Conservation (phyloP, 2,113 vertebrate species). For the Rhagologus leucostigma region DNA sequence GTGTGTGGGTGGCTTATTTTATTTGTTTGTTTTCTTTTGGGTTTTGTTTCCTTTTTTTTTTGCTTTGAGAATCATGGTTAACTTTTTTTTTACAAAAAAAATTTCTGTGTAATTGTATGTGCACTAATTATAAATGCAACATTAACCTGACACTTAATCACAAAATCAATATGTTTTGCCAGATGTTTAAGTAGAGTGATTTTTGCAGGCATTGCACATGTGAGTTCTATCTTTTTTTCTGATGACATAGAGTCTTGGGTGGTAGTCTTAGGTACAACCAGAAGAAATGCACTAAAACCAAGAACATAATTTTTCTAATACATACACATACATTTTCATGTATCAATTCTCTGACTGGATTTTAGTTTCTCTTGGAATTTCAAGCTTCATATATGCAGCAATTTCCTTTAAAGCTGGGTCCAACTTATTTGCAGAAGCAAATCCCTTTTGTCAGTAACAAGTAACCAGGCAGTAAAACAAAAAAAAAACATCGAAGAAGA, state of each 20-base stretch:
- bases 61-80: accelerated
- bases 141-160: background rate
- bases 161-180: background rate
- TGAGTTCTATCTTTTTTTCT: background rate
- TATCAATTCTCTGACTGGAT: background rate
- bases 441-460: background rate
- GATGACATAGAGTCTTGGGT: background rate
- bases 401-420: background rate
- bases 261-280: background rate
- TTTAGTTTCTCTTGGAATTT: background rate
- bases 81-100: background rate
- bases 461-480: background rate
- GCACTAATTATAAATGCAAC: background rate
- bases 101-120: background rate
- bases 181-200: background rate
- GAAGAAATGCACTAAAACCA: background rate
- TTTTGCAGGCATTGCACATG: background rate
- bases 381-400: background rate
- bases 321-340: background rate
- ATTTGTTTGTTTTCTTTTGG: background rate
- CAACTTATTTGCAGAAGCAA: background rate
- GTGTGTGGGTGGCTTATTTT: background rate
- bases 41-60: background rate
- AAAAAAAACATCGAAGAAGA: background rate
- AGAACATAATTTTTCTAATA: background rate